Base-by-base conservation (phyloP, 2,113 vertebrate genomes). In the Pomatorhinus ruficollis region DNA sequence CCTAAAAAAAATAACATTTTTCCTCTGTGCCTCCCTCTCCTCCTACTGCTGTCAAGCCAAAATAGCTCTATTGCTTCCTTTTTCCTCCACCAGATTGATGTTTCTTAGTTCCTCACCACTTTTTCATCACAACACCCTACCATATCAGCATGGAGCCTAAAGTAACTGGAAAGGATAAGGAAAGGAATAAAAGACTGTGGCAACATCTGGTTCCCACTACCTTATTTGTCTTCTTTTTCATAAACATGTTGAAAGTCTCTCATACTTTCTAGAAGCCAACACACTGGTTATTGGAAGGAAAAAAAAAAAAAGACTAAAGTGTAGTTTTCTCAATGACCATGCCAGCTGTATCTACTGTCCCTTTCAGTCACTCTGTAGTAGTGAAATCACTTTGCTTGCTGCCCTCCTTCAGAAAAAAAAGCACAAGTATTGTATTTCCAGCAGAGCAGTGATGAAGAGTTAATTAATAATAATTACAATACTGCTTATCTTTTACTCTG, bases 391-490 rank as follows among this genome's bases (percentile, higher is more conserved):
- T 90, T 96, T 93, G 28, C 19, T 80, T 92, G 39, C 56, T 76
- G 22, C 35, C 95, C 54, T 72, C 27, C 72, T 44, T 84, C 76
- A 94, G 89, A 78, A 47, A 17, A 77, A 53, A 54, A 52, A 17
- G 10, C 61, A 54, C 35, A 69, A 47, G 64, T 53, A 59, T 27
- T 72, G 5, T 84, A 75, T 66, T 85, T 83, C 40, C 66, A 89
- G 25, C 37, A 71, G 22, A 93, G 75, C 22, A 82, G 23, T 69
- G 56, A 81, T 56, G 23, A 64, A 69, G 70, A 80, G 50, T 88
- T 95, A 90, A 88, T 95, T 89, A 96, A 90, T 91, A 87, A 79
- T 70, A 85, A 93, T 88, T 80, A 59, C 53, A 74, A 54, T 70
- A 57, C 80, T 91, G 72, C 57, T 83, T 87, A 83, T 81, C 83